phyloP scores from a whole-genome alignment of 2,888 invertebrate genomes.

The Rhingia campestris region DNA sequence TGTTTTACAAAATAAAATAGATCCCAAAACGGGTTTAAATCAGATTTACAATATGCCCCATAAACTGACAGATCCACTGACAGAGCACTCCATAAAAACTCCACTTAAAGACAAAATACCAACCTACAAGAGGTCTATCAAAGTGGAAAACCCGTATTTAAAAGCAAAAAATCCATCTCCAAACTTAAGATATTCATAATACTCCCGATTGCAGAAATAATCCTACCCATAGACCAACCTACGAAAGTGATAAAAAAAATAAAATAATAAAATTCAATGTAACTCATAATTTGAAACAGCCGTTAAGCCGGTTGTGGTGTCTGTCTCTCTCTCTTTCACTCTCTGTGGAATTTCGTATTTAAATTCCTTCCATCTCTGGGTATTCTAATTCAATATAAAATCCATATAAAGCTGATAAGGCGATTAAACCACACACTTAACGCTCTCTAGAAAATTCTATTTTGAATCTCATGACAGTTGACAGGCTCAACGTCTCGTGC shows the following conservation, averaged over 20 bases:
- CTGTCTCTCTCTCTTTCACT: background rate
- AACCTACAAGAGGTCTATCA: background rate
- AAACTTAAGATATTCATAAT: background rate
- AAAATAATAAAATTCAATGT: background rate
- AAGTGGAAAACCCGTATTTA: background rate
- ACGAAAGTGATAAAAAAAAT: slow-evolving; percentile 14
- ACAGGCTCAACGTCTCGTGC: slow-evolving; percentile 32
- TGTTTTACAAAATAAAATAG: background rate
- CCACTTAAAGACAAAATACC: slow-evolving; percentile 1
- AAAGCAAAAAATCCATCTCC: background rate
- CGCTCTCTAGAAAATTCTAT: slow-evolving; percentile 59
- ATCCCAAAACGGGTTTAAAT: background rate
- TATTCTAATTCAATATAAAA: slow-evolving; percentile 54
- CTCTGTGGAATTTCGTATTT: slow-evolving; percentile 8
- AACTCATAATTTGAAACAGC: slow-evolving; percentile 33
- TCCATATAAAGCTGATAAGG: slow-evolving; percentile 64
- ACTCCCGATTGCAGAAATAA: slow-evolving; percentile 12
- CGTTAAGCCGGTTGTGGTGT: slow-evolving; percentile 37
- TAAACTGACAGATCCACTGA: slow-evolving; percentile 5
- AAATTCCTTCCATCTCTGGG: slow-evolving; percentile 15
- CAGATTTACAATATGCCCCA: background rate
- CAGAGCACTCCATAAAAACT: slow-evolving; percentile 7
- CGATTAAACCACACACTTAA: slow-evolving; percentile 48
- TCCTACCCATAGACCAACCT: slow-evolving; percentile 7
- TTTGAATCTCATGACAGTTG: slow-evolving; percentile 46